These are phyloP conservation scores for Helarctos malayanus DNA, from an alignment of 2,797 vertebrate genomes.

Conservation along the genomic window DNA sequence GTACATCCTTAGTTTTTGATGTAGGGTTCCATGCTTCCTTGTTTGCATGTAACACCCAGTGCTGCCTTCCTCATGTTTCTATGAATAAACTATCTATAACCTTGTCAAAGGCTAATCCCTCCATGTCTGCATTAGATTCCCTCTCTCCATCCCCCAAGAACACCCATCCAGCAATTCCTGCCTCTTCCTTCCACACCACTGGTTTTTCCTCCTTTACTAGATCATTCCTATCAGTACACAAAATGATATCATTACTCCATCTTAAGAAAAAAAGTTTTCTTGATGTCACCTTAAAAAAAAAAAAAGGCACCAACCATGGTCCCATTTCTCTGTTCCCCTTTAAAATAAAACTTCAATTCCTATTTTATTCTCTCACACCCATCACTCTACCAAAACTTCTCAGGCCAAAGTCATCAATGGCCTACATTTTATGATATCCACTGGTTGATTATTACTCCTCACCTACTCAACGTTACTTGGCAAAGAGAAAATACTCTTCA, in stretches of 20 bases:
- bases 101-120: background rate
- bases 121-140: background rate
- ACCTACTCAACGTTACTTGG: background rate
- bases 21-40: too few species aligned
- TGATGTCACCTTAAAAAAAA: background rate
- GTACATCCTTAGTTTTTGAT: too few species aligned
- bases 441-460: background rate
- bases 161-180: background rate
- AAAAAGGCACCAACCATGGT: background rate
- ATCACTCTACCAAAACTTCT: background rate
- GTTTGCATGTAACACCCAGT: too few species aligned
- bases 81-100: background rate
- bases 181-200: background rate
- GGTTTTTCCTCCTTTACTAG: background rate
- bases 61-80: background rate
- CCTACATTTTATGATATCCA: background rate
- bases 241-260: background rate
- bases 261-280: background rate
- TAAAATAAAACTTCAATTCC: background rate
- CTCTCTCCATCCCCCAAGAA: background rate
- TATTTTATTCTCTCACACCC: background rate
- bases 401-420: background rate
- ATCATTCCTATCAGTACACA: background rate
- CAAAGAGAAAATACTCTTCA: background rate
- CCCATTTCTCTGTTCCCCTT: background rate